Conservation (phyloP, 2,797 vertebrate species). For the Orestias chungarensis region DNA sequence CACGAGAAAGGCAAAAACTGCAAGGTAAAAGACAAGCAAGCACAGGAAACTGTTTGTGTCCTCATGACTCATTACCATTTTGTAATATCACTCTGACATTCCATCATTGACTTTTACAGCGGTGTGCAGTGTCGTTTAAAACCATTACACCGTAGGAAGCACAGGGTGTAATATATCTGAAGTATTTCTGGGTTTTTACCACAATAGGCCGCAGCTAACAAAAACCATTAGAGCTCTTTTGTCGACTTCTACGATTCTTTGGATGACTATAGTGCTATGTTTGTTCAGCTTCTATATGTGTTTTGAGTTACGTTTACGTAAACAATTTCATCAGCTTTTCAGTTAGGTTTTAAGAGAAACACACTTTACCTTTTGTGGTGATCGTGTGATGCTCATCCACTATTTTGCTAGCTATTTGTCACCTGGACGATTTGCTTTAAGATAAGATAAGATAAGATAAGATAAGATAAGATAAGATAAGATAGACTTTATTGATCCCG, state of each 20-base stretch:
- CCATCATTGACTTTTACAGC: not conserved
- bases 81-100: constrained; percentile 6
- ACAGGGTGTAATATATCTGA: not conserved
- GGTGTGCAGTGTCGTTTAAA: not conserved
- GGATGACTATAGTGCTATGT: not conserved
- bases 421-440: too few relatives aligned
- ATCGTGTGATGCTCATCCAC: not conserved
- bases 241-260: not conserved
- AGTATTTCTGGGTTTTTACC: not conserved
- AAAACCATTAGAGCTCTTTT: not conserved
- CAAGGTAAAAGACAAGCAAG: constrained; percentile 69
- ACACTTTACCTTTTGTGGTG: not conserved
- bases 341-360: not conserved
- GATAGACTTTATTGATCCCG: too few relatives aligned
- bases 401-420: not conserved
- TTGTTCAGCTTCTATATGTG: not conserved
- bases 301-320: not conserved
- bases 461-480: too few relatives aligned
- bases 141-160: not conserved
- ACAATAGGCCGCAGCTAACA: not conserved
- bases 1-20: constrained; percentile 78
- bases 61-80: not conserved
- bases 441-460: too few relatives aligned
- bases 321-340: not conserved
- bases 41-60: not conserved